phyloP scores from a whole-genome alignment of 2,797 vertebrate species.

The Potorous gilbertii region DNA sequence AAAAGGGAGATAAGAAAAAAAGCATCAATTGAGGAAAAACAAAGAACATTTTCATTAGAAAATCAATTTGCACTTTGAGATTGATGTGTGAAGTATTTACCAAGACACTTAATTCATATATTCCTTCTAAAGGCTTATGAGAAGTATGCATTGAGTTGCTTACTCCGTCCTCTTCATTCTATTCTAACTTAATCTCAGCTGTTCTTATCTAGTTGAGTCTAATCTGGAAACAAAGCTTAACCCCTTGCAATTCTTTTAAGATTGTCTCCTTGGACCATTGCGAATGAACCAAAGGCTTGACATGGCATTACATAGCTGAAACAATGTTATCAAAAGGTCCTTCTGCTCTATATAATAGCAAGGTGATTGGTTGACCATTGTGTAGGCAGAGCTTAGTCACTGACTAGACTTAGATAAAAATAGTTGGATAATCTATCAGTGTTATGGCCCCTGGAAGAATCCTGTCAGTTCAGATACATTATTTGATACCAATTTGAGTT shows the following conservation, averaged over 20 bases:
- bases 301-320: not conserved
- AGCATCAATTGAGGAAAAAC: slow-evolving; percentile 19
- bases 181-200: not conserved
- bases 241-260: accelerated
- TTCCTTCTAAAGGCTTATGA: not conserved
- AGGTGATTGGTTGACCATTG: not conserved
- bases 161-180: not conserved
- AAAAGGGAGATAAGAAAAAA: slow-evolving; percentile 35
- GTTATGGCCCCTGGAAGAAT: not conserved
- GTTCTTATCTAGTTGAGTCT: accelerated
- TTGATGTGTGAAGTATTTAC: not conserved
- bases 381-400: not conserved
- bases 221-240: accelerated
- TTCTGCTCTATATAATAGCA: not conserved
- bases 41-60: not conserved
- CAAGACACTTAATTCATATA: not conserved
- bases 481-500: not conserved
- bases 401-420: not conserved
- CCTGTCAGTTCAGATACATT: not conserved
- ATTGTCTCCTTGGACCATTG: not conserved
- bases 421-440: not conserved
- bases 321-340: not conserved
- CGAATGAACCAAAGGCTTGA: accelerated
- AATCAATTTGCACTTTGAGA: slow-evolving; percentile 51
- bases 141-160: not conserved